Percentiles rank a stretch among this genome's conserved stretches.
Evolutionary conservation across 2,113 vertebrate species (phyloP).

Genomic region (Sander lucioperca): DNA sequence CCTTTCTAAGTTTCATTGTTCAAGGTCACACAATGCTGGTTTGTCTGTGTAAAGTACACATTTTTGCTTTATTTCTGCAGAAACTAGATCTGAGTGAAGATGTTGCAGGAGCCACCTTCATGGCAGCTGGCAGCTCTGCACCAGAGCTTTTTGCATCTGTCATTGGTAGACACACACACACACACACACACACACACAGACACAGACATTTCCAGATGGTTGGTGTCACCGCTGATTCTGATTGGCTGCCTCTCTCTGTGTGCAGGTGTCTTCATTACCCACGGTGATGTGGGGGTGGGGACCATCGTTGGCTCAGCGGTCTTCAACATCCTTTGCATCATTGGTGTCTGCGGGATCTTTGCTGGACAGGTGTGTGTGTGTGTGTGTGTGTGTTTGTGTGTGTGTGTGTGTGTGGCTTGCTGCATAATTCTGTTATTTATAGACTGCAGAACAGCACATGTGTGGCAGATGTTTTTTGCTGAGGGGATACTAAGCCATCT

Average conservation of each 20-base stretch:
- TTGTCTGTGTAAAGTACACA: background rate
- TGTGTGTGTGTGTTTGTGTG: constrained; percentile 79
- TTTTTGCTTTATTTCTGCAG: constrained; percentile 74
- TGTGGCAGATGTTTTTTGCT: constrained; percentile 41
- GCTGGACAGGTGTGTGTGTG: constrained; percentile 96
- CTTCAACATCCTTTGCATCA: constrained; percentile 98
- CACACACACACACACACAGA: background rate
- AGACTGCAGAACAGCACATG: constrained; percentile 40
- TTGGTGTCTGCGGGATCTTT: constrained; percentile 96
- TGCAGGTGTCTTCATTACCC: constrained; percentile 98
- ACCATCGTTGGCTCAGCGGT: constrained; percentile 98
- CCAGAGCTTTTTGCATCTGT: constrained; percentile 97
- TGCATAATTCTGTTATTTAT: constrained; percentile 61
- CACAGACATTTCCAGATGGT: constrained; percentile 48
- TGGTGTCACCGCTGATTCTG: constrained; percentile 46
- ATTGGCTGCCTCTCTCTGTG: constrained; percentile 47
- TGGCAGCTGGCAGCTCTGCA: constrained; percentile 98
- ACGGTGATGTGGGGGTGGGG: constrained; percentile 96
- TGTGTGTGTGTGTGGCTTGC: constrained; percentile 47
- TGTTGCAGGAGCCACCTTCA: constrained; percentile 98
- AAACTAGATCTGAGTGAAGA: constrained; percentile 96
- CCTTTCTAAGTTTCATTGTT: background rate
- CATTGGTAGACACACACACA: constrained; percentile 86
- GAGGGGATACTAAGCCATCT: constrained; percentile 51
- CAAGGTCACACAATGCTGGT: fast-evolving